Evolutionary conservation across 2,113 vertebrate genomes (phyloP), one percentile per base, ranked within the genome.

Genomic region (Psettodes erumei): DNA sequence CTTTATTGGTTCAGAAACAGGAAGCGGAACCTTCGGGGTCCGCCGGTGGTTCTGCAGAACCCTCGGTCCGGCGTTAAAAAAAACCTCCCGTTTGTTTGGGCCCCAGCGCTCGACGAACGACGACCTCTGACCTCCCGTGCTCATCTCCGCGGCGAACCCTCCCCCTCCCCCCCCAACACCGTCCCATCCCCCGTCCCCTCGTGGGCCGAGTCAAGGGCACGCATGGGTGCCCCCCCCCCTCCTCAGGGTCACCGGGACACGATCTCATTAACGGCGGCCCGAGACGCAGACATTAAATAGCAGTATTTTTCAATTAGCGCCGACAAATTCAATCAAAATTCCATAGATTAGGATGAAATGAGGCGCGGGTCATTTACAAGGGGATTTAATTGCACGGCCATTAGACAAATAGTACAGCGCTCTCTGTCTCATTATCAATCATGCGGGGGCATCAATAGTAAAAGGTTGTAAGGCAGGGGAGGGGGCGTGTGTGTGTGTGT

Each of bases 271-370:
- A 94, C 94, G 91, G 84, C 91, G 71, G 59, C 91, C 93, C 89
- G 89, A 93, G 91, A 93, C 94, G 95, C 96, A 94, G 96, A 96
- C 96, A 97, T 97, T 97, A 97, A 97, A 97, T 95, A 90, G 96
- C 96, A 96, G 96, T 98, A 97, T 98, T 99, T 98, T 99, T 98
- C 97, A 99, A 98, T 99, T 98, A 98, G 96, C 93, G 95, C 96
- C 94, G 97, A 98, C 96, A 97, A 98, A 98, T 99, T 97, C 96
- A 98, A 98, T 98, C 97, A 98, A 98, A 98, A 95, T 96, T 98
- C 96, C 96, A 97, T 97, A 98, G 97, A 98, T 98, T 97, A 97
- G 97, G 96, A 97, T 95, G 95, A 97, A 97, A 98, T 96, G 97
- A 98, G 97, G 96, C 97, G 94, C 95, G 97, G 96, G 96, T 98